These are phyloP conservation scores for Eulemur mongoz DNA, from an alignment of 2,797 vertebrate species.

Conservation along the genomic window DNA sequence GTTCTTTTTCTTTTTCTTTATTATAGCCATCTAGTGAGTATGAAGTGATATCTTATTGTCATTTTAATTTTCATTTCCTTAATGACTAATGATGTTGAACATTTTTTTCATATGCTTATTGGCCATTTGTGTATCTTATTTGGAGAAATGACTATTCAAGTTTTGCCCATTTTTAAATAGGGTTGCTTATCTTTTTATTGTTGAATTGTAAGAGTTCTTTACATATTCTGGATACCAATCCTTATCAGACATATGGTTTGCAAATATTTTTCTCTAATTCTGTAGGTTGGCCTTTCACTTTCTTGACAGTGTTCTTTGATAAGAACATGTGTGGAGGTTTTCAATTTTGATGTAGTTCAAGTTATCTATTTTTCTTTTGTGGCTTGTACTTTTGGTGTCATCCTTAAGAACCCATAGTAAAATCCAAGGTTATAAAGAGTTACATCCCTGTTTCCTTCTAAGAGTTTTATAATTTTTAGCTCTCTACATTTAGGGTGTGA, in stretches of 20 bases:
- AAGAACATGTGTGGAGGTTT: not conserved
- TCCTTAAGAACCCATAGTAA: not conserved
- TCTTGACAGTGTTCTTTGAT: not conserved
- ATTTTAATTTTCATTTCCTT: too few relatives aligned
- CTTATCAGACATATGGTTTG: not conserved
- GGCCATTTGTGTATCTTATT: too few relatives aligned
- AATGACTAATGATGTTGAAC: too few relatives aligned
- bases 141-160: too few relatives aligned
- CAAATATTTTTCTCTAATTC: not conserved
- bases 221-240: not conserved
- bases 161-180: too few relatives aligned
- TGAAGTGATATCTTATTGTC: too few relatives aligned
- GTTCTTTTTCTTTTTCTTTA: too few relatives aligned
- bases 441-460: not conserved
- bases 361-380: not conserved
- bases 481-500: too few relatives aligned
- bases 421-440: not conserved
- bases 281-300: not conserved
- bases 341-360: not conserved
- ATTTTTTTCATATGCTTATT: too few relatives aligned
- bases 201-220: not conserved
- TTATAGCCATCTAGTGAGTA: too few relatives aligned
- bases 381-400: not conserved
- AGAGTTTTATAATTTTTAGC: not conserved
- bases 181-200: too few relatives aligned